Base-by-base conservation (phyloP, 2,888 invertebrate genomes). In the Diaperis boleti region DNA sequence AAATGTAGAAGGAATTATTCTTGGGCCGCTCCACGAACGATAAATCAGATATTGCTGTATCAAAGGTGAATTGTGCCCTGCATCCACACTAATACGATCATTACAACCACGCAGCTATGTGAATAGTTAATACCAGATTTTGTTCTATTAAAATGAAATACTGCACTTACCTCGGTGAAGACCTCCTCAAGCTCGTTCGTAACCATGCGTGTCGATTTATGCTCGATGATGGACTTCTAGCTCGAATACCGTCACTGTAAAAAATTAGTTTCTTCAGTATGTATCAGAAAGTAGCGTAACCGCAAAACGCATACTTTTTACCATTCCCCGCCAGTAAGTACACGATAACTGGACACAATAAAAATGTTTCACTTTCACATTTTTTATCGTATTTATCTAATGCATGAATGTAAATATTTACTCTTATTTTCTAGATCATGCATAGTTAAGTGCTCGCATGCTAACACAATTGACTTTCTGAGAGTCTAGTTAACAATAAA, bases 121-220 rank as follows among this genome's bases (percentile, higher is more conserved):
- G n/a, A n/a, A n/a, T n/a, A n/a, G n/a, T n/a, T n/a, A n/a, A n/a
- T n/a, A n/a, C n/a, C n/a, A n/a, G n/a, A n/a, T n/a, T n/a, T n/a
- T n/a, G n/a, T n/a, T n/a, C n/a, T n/a, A n/a, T n/a, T n/a, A n/a
- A n/a, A n/a, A n/a, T n/a, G n/a, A n/a, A n/a, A n/a, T n/a, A n/a
- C n/a, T n/a, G n/a, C n/a, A n/a, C 81, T 81, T 84, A 94, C 94
- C 90, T 92, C 69, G 92, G 88, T 62, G 92, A 90, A 42, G 92
- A 91, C 78, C 93, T 86, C 75, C 94, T 84, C 49, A 94, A 83
- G 77, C 94, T 94, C 44, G 92, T 94, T 73, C 94, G 85, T 39
- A 92, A 86, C 94, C 94, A 94, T 54, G 92, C 90, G 79, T 94
- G 91, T 75, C 94, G 86, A 74, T 90, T 90, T 69, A 92, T 85